Conservation (phyloP, 2,797 vertebrate species). For the Gallinago stenura region DNA sequence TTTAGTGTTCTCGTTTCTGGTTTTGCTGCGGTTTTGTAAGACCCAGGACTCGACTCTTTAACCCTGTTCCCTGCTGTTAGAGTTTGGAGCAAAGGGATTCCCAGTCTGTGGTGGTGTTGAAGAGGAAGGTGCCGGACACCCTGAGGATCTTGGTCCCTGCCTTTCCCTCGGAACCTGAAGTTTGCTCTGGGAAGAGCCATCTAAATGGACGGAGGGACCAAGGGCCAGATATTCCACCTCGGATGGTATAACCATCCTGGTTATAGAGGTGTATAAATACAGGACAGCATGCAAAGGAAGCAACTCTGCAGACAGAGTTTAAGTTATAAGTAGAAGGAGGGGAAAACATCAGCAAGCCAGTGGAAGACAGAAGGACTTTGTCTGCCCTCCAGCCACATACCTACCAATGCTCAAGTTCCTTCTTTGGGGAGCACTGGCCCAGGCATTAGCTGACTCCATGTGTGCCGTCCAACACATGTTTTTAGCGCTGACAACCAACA, state of each 20-base stretch:
- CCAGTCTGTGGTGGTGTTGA: background rate
- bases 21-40: background rate
- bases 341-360: background rate
- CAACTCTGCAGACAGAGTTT: background rate
- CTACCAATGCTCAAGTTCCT: background rate
- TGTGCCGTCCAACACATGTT: background rate
- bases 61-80: background rate
- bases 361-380: background rate
- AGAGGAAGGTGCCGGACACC: background rate
- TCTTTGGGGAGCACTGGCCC: background rate
- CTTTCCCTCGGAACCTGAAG: background rate
- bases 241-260: background rate
- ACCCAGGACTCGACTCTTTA: accelerated
- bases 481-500: background rate
- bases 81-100: background rate
- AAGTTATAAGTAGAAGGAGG: background rate
- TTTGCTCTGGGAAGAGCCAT: background rate
- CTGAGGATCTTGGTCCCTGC: background rate
- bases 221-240: background rate
- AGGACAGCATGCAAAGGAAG: background rate
- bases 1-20: background rate
- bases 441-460: background rate
- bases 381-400: background rate
- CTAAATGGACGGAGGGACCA: background rate
- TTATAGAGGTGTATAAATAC: background rate